These are phyloP conservation scores for Thereva nobilitata DNA, from an alignment of 2,888 invertebrate species.

Conservation along the genomic window DNA sequence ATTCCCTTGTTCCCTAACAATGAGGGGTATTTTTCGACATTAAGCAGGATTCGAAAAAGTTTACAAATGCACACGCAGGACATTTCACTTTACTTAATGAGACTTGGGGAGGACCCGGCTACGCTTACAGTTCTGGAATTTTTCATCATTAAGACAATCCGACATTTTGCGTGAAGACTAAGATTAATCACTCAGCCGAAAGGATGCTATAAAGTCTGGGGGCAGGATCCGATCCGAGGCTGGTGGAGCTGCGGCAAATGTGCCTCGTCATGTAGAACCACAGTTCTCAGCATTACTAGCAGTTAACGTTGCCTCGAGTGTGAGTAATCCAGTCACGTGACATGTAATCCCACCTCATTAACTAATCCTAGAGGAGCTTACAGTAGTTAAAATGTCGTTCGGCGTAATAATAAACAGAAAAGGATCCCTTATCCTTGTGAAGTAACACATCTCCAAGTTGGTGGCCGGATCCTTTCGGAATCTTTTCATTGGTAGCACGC, in stretches of 20 bases:
- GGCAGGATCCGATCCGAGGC: slow-evolving; percentile 8
- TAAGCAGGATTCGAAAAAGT: slow-evolving; percentile 1
- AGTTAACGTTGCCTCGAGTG: slow-evolving; percentile 25
- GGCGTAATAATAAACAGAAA: slow-evolving; percentile 36
- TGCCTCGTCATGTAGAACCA: slow-evolving; percentile 29
- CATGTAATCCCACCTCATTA: slow-evolving; percentile 41
- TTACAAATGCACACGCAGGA: slow-evolving; percentile 27
- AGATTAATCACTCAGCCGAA: slow-evolving; percentile 33
- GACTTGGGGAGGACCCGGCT: not conserved
- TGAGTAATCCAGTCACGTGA: slow-evolving; percentile 41
- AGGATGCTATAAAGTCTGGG: slow-evolving; percentile 21
- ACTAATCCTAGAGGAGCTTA: slow-evolving; percentile 41
- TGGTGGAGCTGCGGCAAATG: slow-evolving; percentile 10
- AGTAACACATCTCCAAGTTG: not conserved
- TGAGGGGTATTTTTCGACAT: too few species aligned
- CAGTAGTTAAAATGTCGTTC: slow-evolving; percentile 41
- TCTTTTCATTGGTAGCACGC: slow-evolving; percentile 5
- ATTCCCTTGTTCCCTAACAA: too few species aligned
- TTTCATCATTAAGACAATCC: slow-evolving; percentile 31
- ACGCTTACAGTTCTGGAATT: slow-evolving; percentile 21
- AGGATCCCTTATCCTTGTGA: slow-evolving; percentile 1
- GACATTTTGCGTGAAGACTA: slow-evolving; percentile 32
- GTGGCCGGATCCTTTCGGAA: not conserved
- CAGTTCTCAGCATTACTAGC: slow-evolving; percentile 33
- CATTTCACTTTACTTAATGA: slow-evolving; percentile 31